Evolutionary conservation across 2,888 invertebrate genomes (phyloP).

Genomic region (Argyresthia albistria): DNA sequence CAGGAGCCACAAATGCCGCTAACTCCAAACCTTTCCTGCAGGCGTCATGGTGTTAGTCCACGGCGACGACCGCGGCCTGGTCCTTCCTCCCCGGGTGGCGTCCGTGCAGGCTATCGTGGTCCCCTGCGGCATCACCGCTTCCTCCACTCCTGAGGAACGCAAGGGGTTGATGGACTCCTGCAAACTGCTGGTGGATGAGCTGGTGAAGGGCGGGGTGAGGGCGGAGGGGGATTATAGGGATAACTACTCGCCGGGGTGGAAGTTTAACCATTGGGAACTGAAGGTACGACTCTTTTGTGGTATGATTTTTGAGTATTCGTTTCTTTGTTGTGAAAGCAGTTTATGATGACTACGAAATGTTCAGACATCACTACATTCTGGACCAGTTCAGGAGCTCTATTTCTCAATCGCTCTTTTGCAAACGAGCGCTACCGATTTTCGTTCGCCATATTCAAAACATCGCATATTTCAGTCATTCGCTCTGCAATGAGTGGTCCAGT

Average conservation of each 20-base stretch:
- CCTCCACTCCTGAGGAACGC: constrained; percentile 80
- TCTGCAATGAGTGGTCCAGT: too few species aligned
- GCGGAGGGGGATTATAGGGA: constrained; percentile 91
- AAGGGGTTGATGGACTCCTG: constrained; percentile 79
- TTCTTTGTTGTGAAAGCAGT: too few species aligned
- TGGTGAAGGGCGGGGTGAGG: constrained; percentile 76
- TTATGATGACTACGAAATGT: too few species aligned
- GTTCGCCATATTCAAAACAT: too few species aligned
- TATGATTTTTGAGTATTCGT: background rate
- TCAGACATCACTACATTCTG: too few species aligned
- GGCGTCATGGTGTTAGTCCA: constrained; percentile 94
- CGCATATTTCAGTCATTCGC: too few species aligned
- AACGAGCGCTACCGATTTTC: too few species aligned
- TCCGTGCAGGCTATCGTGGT: constrained; percentile 90
- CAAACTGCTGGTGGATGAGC: constrained; percentile 75
- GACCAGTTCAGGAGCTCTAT: too few species aligned
- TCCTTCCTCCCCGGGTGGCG: constrained; percentile 95
- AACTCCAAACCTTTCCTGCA: constrained; percentile 18
- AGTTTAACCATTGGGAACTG: constrained; percentile 97
- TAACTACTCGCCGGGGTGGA: constrained; percentile 99
- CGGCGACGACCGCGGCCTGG: constrained; percentile 96
- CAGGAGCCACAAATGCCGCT: too few species aligned
- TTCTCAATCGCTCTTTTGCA: too few species aligned
- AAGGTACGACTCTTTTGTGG: constrained; percentile 70
- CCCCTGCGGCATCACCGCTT: constrained; percentile 95